Evolutionary conservation across 1,140 invertebrate species (phyloP).

Genomic region (Panulirus ornatus): DNA sequence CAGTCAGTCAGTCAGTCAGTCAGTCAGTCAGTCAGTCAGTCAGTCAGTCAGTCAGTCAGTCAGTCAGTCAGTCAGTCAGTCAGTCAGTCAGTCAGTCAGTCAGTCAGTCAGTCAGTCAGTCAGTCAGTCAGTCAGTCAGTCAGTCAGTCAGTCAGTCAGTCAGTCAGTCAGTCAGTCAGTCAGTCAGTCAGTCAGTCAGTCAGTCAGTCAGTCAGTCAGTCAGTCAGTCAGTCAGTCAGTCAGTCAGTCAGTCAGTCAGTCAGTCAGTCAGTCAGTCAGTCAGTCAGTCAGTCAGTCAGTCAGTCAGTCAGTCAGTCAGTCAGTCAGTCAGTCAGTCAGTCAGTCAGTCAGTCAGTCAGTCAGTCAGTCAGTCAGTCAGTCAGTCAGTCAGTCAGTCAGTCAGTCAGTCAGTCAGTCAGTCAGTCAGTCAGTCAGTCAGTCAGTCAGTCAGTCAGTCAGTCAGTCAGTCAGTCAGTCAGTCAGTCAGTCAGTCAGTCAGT

Average conservation of each 20-base stretch:
- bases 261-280: not conserved
- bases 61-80: slow-evolving; percentile 74
- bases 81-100: slow-evolving; percentile 75
- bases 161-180: slow-evolving; percentile 62
- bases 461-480: not conserved
- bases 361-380: too few relatives aligned
- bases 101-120: slow-evolving; percentile 71
- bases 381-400: too few relatives aligned
- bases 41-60: slow-evolving; percentile 61
- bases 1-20: too few relatives aligned
- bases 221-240: slow-evolving; percentile 52
- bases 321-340: not conserved
- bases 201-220: too few relatives aligned
- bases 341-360: not conserved
- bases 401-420: too few relatives aligned
- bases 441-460: too few relatives aligned
- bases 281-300: not conserved
- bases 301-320: too few relatives aligned
- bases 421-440: not conserved
- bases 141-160: slow-evolving; percentile 75
- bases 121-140: slow-evolving; percentile 63
- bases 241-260: not conserved
- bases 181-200: slow-evolving; percentile 75
- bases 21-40: slow-evolving; percentile 38
- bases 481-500: not conserved